Base-by-base conservation (phyloP, 2,113 vertebrate genomes). In the Lynx canadensis region DNA sequence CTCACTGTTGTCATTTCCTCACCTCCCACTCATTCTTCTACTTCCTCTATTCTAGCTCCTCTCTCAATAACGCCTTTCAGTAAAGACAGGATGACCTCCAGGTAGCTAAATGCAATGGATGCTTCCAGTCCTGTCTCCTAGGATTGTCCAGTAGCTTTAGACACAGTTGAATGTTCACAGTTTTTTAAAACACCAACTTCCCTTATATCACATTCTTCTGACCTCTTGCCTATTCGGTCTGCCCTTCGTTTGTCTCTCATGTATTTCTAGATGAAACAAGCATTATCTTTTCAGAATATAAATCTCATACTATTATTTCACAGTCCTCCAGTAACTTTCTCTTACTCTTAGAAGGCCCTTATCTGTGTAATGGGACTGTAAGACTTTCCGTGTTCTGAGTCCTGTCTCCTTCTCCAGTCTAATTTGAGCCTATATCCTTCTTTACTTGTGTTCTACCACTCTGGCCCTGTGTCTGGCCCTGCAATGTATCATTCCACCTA, bases 281-380 rank as follows among this genome's bases (percentile, higher is more conserved):
- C 96, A 95, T 36, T 15, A 82, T 11, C 12, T 66, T 93, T 83
- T 66, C 52, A 81, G 33, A 81, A 88, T 87, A 74, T 23, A 93
- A 91, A 25, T 7, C 36, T 60, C 12, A 33, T 65, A 55, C 52
- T 12, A 45, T 45, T 73, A 65, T 55, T 12, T 65, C 57, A 69
- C 29, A 78, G 29, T 38, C 80, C 65, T 74, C 19, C 8, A 79
- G 2, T 50, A 95, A 60, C 55, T 80, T 79, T 83, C 25, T 85
- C 14, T 33, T 73, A 31, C 33, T 36, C n/a, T 86, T 41, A 69
- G 21, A 71, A 94, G 55, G 66, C 25, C 55, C 13, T 16, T 25
- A 21, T 60, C 45, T 86, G 96, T 38, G 52, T 13, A 31, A 52
- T 14, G 52, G 57, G 78, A 23, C 8, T 60, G 65, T 45, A 63